phyloP scores from a whole-genome alignment of 2,113 vertebrate species.

The Rhombomys opimus region DNA sequence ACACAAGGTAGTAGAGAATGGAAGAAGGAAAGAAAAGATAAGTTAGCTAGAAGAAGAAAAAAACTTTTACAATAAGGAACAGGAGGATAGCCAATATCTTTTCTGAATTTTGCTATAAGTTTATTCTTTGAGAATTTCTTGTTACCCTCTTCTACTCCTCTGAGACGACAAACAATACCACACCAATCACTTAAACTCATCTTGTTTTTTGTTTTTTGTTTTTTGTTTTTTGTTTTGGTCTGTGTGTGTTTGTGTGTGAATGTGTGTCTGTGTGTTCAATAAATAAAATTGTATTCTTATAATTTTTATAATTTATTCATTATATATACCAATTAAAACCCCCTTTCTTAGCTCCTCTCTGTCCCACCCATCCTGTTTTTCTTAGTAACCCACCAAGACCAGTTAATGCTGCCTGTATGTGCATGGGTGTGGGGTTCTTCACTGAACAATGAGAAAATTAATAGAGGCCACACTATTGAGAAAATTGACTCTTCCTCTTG shows the following conservation, averaged over 20 bases:
- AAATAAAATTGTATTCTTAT: too few species aligned
- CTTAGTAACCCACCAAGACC: not conserved
- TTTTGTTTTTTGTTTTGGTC: not conserved
- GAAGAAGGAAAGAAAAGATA: not conserved
- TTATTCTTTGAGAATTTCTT: not conserved
- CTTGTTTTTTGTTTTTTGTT: not conserved
- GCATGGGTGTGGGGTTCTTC: not conserved
- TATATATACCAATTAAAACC: too few species aligned
- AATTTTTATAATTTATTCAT: too few species aligned
- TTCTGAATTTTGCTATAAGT: not conserved
- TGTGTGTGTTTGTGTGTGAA: too few species aligned
- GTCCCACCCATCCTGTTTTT: not conserved
- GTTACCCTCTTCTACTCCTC: not conserved
- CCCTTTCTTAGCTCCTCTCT: too few species aligned
- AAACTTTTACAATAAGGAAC: not conserved
- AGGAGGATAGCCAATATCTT: not conserved
- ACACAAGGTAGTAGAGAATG: not conserved
- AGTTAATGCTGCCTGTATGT: not conserved
- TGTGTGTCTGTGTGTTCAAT: too few species aligned
- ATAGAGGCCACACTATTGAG: not conserved
- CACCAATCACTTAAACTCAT: not conserved
- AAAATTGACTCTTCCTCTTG: not conserved
- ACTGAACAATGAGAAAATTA: too few species aligned
- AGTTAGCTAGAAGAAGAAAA: constrained; percentile 45
- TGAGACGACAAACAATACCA: not conserved